Evolutionary conservation across 1,140 invertebrate species (phyloP), one percentile per base, ranked within the genome.

Genomic region (Metaphire vulgaris): DNA sequence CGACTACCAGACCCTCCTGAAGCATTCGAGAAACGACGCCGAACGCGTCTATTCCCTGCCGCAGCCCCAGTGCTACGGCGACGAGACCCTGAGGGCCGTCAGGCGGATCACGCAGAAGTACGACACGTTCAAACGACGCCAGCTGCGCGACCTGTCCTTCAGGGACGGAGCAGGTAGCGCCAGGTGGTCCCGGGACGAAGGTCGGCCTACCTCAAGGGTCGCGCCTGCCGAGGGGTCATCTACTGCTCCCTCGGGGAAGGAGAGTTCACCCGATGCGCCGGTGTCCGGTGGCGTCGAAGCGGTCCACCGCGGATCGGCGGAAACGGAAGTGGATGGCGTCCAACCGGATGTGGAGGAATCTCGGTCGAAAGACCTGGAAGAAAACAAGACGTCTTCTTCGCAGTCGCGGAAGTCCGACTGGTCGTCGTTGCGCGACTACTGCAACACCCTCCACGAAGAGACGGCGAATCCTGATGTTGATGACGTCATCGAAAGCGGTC

Each of bases 61-160:
- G 32, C 72, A 74, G 26, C 72, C 72, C 28, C 72, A 41, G 14
- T 74, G 72, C 29, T 74, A 74, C 72, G 32, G 74, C 28, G 75
- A 76, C 15, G 69, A 76, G 32, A 76, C 75, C 21, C n/a, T 76
- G 31, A 56, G 64, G 26, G 75, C 75, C 30, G 69, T 76, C 15
- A 76, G 71, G 56, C 33, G n/a, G 29, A 76, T 76, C 68, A 76
- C 75, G 14, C 68, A 76, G 32, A 76, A 76, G 41, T 76, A 76
- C 34, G 69, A 76, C 69, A 76, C 75, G 16, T 31, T 56, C 15
- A 67, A 76, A 29, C 32, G 75, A n/a, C 69, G 75, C 1, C 68
- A 28, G 32, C 68, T 76, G 32, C 75, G 70, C 29, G 75, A 67
- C 16, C 30, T 32, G 69, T 76, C 75, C 16, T 76, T 76, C 66